Base-by-base conservation (phyloP, 2,888 invertebrate species). In the Aphidoletes aphidimyza region DNA sequence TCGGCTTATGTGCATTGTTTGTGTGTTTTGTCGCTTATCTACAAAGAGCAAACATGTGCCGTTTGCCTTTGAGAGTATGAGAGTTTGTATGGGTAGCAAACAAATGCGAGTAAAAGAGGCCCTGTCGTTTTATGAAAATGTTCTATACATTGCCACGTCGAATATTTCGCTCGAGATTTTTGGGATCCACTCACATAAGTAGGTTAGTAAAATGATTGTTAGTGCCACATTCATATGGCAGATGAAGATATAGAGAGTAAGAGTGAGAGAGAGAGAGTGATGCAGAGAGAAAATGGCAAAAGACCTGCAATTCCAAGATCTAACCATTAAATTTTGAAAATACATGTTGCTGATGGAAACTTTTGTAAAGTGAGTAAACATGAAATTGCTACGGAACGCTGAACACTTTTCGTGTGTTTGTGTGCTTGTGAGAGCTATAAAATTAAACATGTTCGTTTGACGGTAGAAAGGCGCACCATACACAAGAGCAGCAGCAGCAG, bases 21-120 rank as follows among this genome's bases (percentile, higher is more conserved):
- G 69, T 69, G 69, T 69, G 69, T 69, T 69, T 69, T 69, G 69
- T 69, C 69, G 69, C 69, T 69, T 69, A 69, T 69, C 69, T 69
- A 69, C 69, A 69, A 69, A 69, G 30, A 69, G 34, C 69, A 69
- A 69, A 69, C 69, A 69, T 69, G 69, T 69, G 30, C 69, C 30
- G 30, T 14, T 30, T 30, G 30, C 30, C 69, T 8, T 30, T 26
- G 39, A 11, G 11, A 39, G 5, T 5, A 39, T 39, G 39, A 39
- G 6, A 39, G 39, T 11, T 5, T 8, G 6, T 8, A 11, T 11
- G 39, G 39, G 39, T 39, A 11, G 5, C 6, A 11, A 39, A 39
- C 6, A 3, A 19, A 47, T 14, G 30, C 2, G 34, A 30, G 14
- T 11, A 30, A 3, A 69, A 69, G 54, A 14, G 6, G 11, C 30